phyloP scores from a whole-genome alignment of 2,113 vertebrate species.

The Limnothrissa miodon region DNA sequence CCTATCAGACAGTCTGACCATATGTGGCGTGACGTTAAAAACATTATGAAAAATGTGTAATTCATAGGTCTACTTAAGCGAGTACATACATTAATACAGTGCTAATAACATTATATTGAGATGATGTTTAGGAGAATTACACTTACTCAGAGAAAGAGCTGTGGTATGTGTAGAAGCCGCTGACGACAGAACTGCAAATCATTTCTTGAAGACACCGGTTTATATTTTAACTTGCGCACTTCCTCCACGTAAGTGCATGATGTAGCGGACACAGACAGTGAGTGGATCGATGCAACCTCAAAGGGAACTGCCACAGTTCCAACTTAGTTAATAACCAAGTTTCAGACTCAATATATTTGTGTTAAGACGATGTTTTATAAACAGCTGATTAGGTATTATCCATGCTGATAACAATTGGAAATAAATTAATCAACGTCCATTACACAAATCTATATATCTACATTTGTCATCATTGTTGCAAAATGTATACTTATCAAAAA shows the following conservation, averaged over 20 bases:
- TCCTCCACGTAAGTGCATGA: not conserved
- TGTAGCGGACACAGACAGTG: not conserved
- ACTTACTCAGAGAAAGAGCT: not conserved
- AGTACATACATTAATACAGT: not conserved
- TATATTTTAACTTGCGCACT: slow-evolving; percentile 24
- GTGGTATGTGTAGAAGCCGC: not conserved
- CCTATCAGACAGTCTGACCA: not conserved
- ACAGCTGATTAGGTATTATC: not conserved
- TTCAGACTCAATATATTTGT: not conserved
- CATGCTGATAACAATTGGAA: not conserved
- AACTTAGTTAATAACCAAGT: not conserved
- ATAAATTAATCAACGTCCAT: not conserved
- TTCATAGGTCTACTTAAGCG: not conserved
- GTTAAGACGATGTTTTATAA: not conserved
- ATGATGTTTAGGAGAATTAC: not conserved
- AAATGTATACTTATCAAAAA: not conserved
- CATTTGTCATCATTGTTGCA: not conserved
- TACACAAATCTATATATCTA: not conserved
- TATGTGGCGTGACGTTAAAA: not conserved
- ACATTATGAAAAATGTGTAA: not conserved
- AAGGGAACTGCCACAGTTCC: not conserved
- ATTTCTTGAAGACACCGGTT: slow-evolving; percentile 9
- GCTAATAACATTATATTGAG: not conserved
- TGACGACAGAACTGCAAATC: not conserved
- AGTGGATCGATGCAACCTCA: not conserved